phyloP scores from a whole-genome alignment of 2,888 invertebrate species.

The Doris montereyensis region DNA sequence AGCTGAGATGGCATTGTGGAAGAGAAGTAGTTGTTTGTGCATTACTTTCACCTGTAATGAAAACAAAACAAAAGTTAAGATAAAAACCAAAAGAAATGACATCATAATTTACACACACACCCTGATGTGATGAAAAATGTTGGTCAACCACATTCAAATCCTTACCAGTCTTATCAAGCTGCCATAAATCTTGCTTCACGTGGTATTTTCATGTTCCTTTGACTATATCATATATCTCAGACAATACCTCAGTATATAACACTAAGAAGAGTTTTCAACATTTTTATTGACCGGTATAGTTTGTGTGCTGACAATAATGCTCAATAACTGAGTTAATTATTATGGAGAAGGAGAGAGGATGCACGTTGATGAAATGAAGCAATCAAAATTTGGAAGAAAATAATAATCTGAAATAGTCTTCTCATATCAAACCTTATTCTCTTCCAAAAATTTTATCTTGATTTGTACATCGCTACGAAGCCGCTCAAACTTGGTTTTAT shows the following conservation, averaged over 20 bases:
- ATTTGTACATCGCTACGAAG: conserved; percentile 93
- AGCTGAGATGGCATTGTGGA: conserved; percentile 96
- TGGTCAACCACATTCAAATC: background rate
- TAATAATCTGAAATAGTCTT: no score
- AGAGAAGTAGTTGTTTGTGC: conserved; percentile 95
- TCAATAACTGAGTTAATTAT: no score
- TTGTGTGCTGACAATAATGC: no score
- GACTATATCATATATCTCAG: no score
- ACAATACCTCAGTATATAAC: no score
- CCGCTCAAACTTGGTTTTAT: conserved; percentile 92
- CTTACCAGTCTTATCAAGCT: background rate
- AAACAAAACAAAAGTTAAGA: conserved; percentile 6
- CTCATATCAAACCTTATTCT: conserved; percentile 95
- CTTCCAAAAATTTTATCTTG: conserved; percentile 96
- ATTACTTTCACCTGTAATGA: conserved; percentile 92
- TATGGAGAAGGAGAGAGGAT: no score
- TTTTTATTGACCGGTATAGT: no score
- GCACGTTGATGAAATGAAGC: no score
- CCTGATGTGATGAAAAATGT: background rate
- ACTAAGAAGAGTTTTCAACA: no score
- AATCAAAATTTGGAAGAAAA: no score
- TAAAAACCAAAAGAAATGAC: background rate
- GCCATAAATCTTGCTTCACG: no score
- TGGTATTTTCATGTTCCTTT: no score
- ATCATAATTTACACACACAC: background rate